Base-by-base conservation (phyloP, 2,888 invertebrate genomes). In the Lochmaea capreae region DNA sequence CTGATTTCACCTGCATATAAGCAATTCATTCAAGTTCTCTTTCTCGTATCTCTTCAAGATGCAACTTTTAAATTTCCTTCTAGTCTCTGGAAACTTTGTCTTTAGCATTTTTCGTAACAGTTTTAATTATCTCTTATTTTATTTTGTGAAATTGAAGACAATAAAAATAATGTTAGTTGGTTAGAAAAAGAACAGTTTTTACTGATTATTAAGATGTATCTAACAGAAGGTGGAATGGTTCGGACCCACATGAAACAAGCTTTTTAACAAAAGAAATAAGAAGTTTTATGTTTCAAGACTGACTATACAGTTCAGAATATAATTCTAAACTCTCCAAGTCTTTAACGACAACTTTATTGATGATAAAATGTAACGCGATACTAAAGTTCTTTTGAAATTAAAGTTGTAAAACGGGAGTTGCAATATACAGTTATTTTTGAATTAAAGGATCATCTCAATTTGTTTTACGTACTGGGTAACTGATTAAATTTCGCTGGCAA, bases 321-420 rank as follows among this genome's bases (percentile, higher is more conserved):
- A 71, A 71, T 65, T 66, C 67, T 62, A 49, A 74, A 72, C 71
- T 67, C 67, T 22, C 57, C 26, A 72, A 72, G 67, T 75, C 67
- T 61, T 65, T 67, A 76, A 77, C 73, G 77, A 76, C 75, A 80
- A 77, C 67, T 80, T 80, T 80, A 80, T 79, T 73, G 79, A 74
- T 77, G 79, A 76, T 79, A 77, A 78, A 81, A 79, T 73, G 77
- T 74, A 78, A 76, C 75, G 77, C 73, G 74, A 79, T 76, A 77
- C 81, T 80, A 78, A 77, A 82, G 79, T 78, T 79, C 80, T 81
- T 76, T 78, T 77, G 78, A 81, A 83, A 83, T 83, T 83, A 83
- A 83, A 82, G 82, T 80, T 79, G 80, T 81, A 83, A 81, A 82
- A 79, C 79, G 72, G 80, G 80, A 81, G 33, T 80, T 80, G 79